Percentiles rank a stretch among this genome's conserved stretches.
These are phyloP conservation scores for Scaptomyza polygonia DNA, from an alignment of 2,888 invertebrate species.

Conservation along the genomic window DNA sequence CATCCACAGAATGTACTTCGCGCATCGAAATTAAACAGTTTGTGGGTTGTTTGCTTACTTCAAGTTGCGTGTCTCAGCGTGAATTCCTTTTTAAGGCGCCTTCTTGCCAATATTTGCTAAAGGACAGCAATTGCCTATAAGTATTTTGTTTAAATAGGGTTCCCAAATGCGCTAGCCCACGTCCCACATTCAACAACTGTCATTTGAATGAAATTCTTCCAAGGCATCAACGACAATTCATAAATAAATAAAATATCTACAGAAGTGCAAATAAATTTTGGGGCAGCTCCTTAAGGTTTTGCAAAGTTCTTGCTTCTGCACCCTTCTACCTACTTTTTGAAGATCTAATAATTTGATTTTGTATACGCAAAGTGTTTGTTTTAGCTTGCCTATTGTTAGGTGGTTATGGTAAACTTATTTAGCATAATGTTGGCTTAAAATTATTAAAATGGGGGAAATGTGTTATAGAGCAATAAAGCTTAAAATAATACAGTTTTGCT, in stretches of 20 bases:
- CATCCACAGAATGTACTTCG: slow-evolving; percentile 35
- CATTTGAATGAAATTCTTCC: slow-evolving; percentile 58
- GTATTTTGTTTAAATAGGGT: slow-evolving; percentile 78
- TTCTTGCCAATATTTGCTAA: slow-evolving; percentile 67
- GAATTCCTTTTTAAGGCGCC: slow-evolving; percentile 32
- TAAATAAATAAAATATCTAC: slow-evolving; percentile 76
- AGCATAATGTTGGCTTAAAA: slow-evolving; percentile 10
- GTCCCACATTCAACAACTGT: slow-evolving; percentile 34
- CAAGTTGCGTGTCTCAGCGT: slow-evolving; percentile 34
- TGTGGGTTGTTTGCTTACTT: slow-evolving; percentile 1
- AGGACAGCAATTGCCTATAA: slow-evolving; percentile 72
- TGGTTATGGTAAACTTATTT: slow-evolving; percentile 46
- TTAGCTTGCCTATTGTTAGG: slow-evolving; percentile 44
- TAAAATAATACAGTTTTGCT: not conserved
- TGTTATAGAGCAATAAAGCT: not conserved
- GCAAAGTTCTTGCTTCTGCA: slow-evolving; percentile 14
- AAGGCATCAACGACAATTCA: slow-evolving; percentile 64
- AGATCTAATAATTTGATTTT: slow-evolving; percentile 52
- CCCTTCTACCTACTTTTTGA: not conserved
- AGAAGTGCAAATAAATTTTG: slow-evolving; percentile 71
- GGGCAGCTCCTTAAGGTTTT: slow-evolving; percentile 26
- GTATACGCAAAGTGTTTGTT: slow-evolving; percentile 23
- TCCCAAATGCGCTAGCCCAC: slow-evolving; percentile 32
- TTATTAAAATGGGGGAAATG: not conserved
- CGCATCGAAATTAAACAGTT: slow-evolving; percentile 56